A percentile compares a stretch with the other conserved stretches of the same genome.
Conservation (phyloP, 1,140 invertebrate species). For the Ips typographus region DNA sequence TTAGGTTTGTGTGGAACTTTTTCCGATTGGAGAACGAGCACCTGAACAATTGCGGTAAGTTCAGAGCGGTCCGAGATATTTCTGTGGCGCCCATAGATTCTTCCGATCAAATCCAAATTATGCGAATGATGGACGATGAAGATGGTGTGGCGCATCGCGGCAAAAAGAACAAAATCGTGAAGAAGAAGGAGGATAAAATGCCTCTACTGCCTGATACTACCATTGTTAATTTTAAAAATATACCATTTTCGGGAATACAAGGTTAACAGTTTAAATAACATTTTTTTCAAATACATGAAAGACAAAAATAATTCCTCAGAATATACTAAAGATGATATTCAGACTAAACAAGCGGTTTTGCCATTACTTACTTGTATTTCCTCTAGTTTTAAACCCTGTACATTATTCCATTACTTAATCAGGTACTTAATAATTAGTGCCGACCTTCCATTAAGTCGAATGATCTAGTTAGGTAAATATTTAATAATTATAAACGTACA, state of each 20-base stretch:
- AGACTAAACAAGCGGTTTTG: too few relatives aligned
- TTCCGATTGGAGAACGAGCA: slow-evolving; percentile 93
- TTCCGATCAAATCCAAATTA: slow-evolving; percentile 69
- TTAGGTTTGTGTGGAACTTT: slow-evolving; percentile 88
- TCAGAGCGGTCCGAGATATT: slow-evolving; percentile 87
- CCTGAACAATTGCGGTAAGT: slow-evolving; percentile 93
- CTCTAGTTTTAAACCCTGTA: too few relatives aligned
- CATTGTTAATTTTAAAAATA: slow-evolving; percentile 44
- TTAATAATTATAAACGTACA: too few relatives aligned
- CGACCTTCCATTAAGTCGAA: too few relatives aligned
- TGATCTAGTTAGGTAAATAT: too few relatives aligned
- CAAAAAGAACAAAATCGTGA: slow-evolving; percentile 56
- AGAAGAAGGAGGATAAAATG: slow-evolving; percentile 59
- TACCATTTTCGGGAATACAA: slow-evolving; percentile 26
- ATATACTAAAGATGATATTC: too few relatives aligned
- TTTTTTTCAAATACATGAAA: too few relatives aligned
- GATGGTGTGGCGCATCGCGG: slow-evolving; percentile 63
- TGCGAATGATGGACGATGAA: slow-evolving; percentile 74
- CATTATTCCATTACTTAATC: too few relatives aligned
- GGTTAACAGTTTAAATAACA: not conserved
- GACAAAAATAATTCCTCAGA: too few relatives aligned
- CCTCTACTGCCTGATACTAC: slow-evolving; percentile 58
- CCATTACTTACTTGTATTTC: too few relatives aligned
- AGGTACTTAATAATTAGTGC: too few relatives aligned
- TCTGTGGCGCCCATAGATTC: slow-evolving; percentile 82